Base-by-base conservation (phyloP, 2,888 invertebrate species). In the Ypsolopha scabrella region DNA sequence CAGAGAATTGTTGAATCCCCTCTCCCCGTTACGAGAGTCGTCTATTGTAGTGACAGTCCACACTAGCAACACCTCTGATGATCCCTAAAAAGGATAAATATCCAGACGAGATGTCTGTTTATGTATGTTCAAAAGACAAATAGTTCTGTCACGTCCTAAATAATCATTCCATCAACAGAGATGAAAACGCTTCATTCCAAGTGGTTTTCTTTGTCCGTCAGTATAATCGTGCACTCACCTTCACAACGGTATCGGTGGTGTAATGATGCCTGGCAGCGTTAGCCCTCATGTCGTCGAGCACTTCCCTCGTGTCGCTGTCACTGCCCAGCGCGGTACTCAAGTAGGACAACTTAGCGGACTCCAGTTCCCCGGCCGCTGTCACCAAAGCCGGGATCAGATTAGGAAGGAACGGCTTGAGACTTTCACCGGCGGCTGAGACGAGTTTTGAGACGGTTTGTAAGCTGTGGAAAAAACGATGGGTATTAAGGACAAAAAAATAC, bases 391-490 rank as follows among this genome's bases (percentile, higher is more conserved):
- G 94, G 56, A 97, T 93, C 51, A 98, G 80, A 48, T 90, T 88
- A 0, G 93, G 88, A 50, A 97, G 83, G 78, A 96, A 95, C 0
- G 95, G 94, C 56, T 93, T 93, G 10, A 97, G 87, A 51, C 93
- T 88, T 3, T 87, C 87, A 0, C 96, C 94, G 6, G 96, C 95
- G 2, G 93, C 90, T 10, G 92, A 90, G 48, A 96, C 94, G 64
- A 97, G 88, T 70, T 95, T 94, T 0, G 96, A 92, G 43, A 97
- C 91, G 4, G 96, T 95, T 72, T 92, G 92, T 62, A 98, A 85
- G 67, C 95, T 94, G 67, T 11, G 8, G 47, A 13, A 4, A 37
- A 24, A 24, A 24, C 4, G 2, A 24, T 3, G 24, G 24, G 24
- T 24, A 24, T 2, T 3, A 24, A 24, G 24, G 4, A 24, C 4